Evolutionary conservation across 1,140 invertebrate species (phyloP).

Genomic region (Nephila pilipes): DNA sequence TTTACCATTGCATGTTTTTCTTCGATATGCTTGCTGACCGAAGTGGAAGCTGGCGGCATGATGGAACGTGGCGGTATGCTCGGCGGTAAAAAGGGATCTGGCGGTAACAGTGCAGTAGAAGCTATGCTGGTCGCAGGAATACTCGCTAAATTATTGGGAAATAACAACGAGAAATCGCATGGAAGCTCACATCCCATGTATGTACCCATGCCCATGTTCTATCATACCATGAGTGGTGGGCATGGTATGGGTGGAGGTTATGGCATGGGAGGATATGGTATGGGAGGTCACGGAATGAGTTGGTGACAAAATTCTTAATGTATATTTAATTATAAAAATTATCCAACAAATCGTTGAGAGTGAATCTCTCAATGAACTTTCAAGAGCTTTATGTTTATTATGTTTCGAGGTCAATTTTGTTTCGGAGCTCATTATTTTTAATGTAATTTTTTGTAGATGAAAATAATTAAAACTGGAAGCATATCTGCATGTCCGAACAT

Average conservation of each 20-base stretch:
- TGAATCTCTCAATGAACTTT: background rate
- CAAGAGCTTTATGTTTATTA: background rate
- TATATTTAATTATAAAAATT: background rate
- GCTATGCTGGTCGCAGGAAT: constrained; percentile 54
- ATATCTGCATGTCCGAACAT: no score
- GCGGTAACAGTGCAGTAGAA: constrained; percentile 17
- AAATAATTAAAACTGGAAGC: no score
- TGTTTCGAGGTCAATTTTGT: no score
- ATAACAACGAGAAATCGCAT: background rate
- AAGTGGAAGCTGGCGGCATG: background rate
- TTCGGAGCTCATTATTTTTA: no score
- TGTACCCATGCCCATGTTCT: constrained; percentile 39
- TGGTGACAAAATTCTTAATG: background rate
- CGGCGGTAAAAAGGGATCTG: background rate
- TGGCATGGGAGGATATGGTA: background rate
- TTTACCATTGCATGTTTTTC: background rate
- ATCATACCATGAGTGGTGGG: constrained; percentile 12
- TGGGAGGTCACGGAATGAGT: background rate
- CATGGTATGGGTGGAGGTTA: background rate
- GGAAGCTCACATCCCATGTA: constrained; percentile 1
- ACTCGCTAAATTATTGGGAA: constrained; percentile 36
- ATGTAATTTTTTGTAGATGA: no score
- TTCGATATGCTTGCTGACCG: background rate
- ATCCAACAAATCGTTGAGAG: background rate
- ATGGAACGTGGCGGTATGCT: constrained; percentile 14